A percentile compares a stretch with the other conserved stretches of the same genome.
These are phyloP conservation scores for Periplaneta americana DNA, from an alignment of 1,140 invertebrate genomes.

Conservation along the genomic window DNA sequence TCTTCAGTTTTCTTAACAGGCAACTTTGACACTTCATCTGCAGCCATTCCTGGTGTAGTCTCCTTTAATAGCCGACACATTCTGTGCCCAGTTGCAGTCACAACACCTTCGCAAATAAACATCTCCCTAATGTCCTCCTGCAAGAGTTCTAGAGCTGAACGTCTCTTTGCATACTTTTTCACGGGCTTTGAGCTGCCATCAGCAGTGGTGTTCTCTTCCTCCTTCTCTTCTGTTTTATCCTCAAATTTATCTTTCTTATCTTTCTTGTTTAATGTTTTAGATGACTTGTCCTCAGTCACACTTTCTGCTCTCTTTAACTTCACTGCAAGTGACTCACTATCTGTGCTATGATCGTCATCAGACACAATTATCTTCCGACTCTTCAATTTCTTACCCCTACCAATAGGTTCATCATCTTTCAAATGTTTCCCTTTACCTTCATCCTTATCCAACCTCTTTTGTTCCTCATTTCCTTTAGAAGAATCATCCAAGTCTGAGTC, in stretches of 20 bases:
- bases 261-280: no score
- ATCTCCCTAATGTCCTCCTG: constrained; percentile 62
- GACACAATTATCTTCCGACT: neutral
- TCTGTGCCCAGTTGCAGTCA: constrained; percentile 43
- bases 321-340: constrained; percentile 1
- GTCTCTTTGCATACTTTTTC: constrained; percentile 24
- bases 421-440: neutral
- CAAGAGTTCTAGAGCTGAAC: constrained; percentile 50
- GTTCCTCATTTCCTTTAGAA: constrained; percentile 21
- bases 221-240: neutral
- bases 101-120: constrained; percentile 55
- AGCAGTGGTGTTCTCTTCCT: neutral
- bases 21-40: constrained; percentile 1
- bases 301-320: neutral
- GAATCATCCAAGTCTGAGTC: constrained; percentile 15
- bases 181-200: neutral
- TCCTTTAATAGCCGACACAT: constrained; percentile 41
- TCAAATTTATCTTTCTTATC: no score
- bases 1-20: constrained; percentile 1
- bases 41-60: neutral
- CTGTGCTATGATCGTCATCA: neutral
- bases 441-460: neutral
- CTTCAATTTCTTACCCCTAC: neutral
- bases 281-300: neutral
- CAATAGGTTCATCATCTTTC: neutral